Evolutionary conservation across 2,797 vertebrate genomes (phyloP).

Genomic region (Oreochromis grahami): DNA sequence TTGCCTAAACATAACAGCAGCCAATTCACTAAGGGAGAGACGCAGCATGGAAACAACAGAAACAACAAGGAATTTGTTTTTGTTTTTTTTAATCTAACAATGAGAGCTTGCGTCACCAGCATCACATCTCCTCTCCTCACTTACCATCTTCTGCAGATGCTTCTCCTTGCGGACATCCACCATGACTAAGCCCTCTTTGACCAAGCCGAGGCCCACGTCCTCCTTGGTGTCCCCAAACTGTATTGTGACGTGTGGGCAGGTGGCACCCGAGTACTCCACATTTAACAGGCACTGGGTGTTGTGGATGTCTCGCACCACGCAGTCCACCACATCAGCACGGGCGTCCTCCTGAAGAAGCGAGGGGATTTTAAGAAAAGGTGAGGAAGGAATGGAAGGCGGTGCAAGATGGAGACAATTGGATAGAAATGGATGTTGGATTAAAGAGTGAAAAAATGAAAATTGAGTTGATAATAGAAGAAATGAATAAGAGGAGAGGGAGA

Average conservation of each 20-base stretch:
- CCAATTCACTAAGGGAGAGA: background rate
- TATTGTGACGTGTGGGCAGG: conserved; percentile 88
- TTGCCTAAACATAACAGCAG: background rate
- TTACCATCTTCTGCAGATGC: conserved; percentile 92
- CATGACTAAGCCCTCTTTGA: conserved; percentile 95
- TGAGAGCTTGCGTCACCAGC: background rate
- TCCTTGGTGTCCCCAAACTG: conserved; percentile 93
- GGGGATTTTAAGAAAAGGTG: background rate
- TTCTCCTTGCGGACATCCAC: conserved; percentile 94
- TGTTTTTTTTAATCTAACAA: background rate
- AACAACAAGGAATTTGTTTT: rapidly evolving
- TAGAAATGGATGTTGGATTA: background rate
- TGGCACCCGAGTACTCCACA: conserved; percentile 83
- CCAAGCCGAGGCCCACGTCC: conserved; percentile 91
- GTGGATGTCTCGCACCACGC: conserved; percentile 92
- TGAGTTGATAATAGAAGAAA: background rate
- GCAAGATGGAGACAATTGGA: background rate
- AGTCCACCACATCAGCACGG: conserved; percentile 91
- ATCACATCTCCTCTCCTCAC: background rate
- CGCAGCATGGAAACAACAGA: background rate
- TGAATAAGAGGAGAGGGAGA: background rate
- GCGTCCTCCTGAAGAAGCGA: conserved; percentile 81
- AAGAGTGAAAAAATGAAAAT: background rate
- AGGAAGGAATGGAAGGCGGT: background rate
- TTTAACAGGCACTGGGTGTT: conserved; percentile 96